These are phyloP conservation scores for Maconellicoccus hirsutus DNA, from an alignment of 1,140 invertebrate species.

Conservation along the genomic window DNA sequence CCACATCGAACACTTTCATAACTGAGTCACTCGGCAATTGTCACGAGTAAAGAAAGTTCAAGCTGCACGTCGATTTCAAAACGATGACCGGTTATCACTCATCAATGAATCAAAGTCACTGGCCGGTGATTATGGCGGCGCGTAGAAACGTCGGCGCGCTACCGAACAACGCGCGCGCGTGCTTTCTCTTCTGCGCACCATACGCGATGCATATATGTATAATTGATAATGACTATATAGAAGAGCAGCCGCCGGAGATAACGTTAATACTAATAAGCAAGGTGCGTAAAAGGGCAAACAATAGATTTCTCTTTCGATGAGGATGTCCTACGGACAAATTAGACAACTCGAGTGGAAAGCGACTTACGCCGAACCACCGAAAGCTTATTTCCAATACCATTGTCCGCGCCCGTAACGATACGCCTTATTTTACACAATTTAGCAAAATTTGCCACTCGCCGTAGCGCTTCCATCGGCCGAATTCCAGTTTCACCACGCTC, in stretches of 20 bases:
- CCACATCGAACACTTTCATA: neutral
- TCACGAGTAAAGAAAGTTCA: neutral
- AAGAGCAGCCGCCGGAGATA: neutral
- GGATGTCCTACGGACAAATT: neutral
- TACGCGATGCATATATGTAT: neutral
- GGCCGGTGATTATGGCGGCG: neutral
- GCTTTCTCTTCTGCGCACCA: neutral
- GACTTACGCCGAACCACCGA: too few relatives aligned
- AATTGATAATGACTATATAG: neutral
- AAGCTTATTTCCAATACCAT: neutral
- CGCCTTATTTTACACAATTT: too few relatives aligned
- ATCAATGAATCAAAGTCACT: neutral
- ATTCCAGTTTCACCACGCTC: too few relatives aligned
- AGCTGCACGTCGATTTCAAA: neutral
- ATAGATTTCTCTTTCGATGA: constrained; percentile 9
- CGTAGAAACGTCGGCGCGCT: too few relatives aligned
- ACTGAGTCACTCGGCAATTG: constrained; percentile 7
- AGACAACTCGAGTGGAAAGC: neutral
- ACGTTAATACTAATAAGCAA: neutral
- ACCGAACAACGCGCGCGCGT: neutral
- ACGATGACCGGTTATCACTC: neutral
- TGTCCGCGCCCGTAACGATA: neutral
- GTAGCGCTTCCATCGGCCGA: too few relatives aligned
- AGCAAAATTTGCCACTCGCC: too few relatives aligned
- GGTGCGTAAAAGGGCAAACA: constrained; percentile 7